A percentile compares a stretch with the other conserved stretches of the same genome.
Evolutionary conservation across 2,888 invertebrate genomes (phyloP).

Genomic region (Agriopis leucophaearia): DNA sequence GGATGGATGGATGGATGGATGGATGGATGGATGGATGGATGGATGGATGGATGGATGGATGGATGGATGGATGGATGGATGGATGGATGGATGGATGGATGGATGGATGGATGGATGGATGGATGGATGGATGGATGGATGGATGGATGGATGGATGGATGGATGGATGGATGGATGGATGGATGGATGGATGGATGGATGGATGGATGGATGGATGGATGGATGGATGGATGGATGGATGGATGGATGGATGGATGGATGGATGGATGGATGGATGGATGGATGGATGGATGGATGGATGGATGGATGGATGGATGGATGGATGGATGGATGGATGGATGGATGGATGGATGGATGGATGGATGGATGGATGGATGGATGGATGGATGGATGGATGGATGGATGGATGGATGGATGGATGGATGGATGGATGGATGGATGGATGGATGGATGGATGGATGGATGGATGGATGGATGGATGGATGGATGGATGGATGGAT

Average conservation of each 20-base stretch:
- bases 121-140: slow-evolving; percentile 13
- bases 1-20: no score
- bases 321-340: slow-evolving; percentile 17
- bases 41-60: no score
- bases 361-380: slow-evolving; percentile 17
- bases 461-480: slow-evolving; percentile 15
- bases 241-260: slow-evolving; percentile 13
- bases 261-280: slow-evolving; percentile 13
- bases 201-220: slow-evolving; percentile 13
- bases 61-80: no score
- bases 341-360: slow-evolving; percentile 17
- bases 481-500: slow-evolving; percentile 12
- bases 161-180: slow-evolving; percentile 13
- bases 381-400: slow-evolving; percentile 17
- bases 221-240: slow-evolving; percentile 13
- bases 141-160: slow-evolving; percentile 13
- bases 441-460: slow-evolving; percentile 17
- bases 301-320: slow-evolving; percentile 14
- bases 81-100: no score
- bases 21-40: no score
- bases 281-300: slow-evolving; percentile 13
- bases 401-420: slow-evolving; percentile 17
- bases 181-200: slow-evolving; percentile 13
- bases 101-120: slow-evolving; percentile 3
- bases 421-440: slow-evolving; percentile 17